Evolutionary conservation across 2,888 invertebrate genomes (phyloP).

Genomic region (Perizoma flavofasciatum): DNA sequence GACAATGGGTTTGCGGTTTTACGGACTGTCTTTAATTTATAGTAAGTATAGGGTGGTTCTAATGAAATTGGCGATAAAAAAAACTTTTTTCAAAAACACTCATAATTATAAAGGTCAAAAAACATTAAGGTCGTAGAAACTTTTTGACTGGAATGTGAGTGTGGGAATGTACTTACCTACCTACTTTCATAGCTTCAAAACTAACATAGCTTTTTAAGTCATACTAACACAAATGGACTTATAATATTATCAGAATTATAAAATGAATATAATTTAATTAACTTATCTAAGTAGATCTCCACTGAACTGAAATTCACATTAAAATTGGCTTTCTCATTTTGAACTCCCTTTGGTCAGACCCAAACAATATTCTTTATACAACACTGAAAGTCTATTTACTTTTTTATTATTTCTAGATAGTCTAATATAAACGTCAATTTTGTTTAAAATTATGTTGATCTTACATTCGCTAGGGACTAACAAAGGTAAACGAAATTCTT

Average conservation of each 20-base stretch:
- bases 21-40: slow-evolving; percentile 60
- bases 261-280: too few species aligned
- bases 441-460: slow-evolving; percentile 24
- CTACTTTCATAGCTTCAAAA: too few species aligned
- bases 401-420: slow-evolving; percentile 27
- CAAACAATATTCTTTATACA: slow-evolving; percentile 19
- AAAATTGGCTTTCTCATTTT: slow-evolving; percentile 20
- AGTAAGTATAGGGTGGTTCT: slow-evolving; percentile 40
- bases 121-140: too few species aligned
- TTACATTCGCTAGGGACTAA: slow-evolving; percentile 28
- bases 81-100: not conserved
- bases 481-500: slow-evolving; percentile 35
- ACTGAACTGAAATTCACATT: slow-evolving; percentile 8
- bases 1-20: slow-evolving; percentile 59
- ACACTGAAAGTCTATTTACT: slow-evolving; percentile 28
- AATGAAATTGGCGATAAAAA: slow-evolving; percentile 41
- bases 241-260: too few species aligned
- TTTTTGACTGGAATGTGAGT: too few species aligned
- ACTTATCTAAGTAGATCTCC: not conserved
- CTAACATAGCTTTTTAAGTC: too few species aligned
- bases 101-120: too few species aligned
- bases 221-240: too few species aligned
- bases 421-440: slow-evolving; percentile 28
- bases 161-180: too few species aligned
- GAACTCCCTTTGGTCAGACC: slow-evolving; percentile 21